Evolutionary conservation across 2,888 invertebrate species (phyloP), one percentile per base, ranked within the genome.

Genomic region (Lochmaea crataegi): DNA sequence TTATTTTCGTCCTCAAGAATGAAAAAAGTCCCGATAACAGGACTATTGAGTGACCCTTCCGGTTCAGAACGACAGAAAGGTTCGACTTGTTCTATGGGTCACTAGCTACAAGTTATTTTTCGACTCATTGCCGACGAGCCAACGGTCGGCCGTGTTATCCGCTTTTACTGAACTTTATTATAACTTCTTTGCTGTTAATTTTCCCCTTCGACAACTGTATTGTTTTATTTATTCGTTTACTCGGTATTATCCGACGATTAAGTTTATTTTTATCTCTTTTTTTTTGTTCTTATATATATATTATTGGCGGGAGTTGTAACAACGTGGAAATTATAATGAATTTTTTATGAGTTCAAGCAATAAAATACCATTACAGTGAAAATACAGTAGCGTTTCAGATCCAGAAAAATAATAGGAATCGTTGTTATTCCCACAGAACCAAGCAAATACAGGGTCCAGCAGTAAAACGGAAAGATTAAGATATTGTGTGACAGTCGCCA

Each of bases 11-110:
- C 45, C 74, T 76, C 76, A 64, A 73, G 67, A 63, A 68, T 77
- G 76, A 79, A 78, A 82, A 81, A 79, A 81, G 81, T 77, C 77
- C 75, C 80, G 82, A 82, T 83, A 83, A 82, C 81, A 78, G 78
- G 77, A 77, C 79, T 77, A 80, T 80, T 80, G 81, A 81, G 78
- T 79, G 79, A 79, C 78, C 81, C 80, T 80, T 80, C 78, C 80
- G 80, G 77, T 72, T 72, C 68, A 41, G 68, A 72, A 67, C 75
- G 61, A 74, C 65, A 75, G 77, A 81, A 81, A 77, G 79, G 79
- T 77, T 73, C 74, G 75, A 75, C 76, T 78, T 75, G 75, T 75
- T 71, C 72, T 68, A 76, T 77, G 80, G 80, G 78, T 80, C 80
- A 79, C 79, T 80, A 80, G 77, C 77, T 76, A 74, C 80, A 77